phyloP scores from a whole-genome alignment of 2,888 invertebrate species.

The Chaetoderma sp. region DNA sequence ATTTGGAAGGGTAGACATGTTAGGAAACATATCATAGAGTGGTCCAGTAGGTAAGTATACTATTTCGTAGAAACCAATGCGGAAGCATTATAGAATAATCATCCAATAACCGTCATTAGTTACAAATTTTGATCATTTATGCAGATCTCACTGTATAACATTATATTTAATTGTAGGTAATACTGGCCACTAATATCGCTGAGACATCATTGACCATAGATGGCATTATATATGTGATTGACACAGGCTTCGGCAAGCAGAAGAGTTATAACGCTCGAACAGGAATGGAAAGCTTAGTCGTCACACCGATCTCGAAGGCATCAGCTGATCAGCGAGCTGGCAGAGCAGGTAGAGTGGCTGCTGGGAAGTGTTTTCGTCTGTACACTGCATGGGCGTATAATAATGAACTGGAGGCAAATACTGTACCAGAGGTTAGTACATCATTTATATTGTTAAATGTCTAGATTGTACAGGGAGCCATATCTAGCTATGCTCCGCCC shows the following conservation, averaged over 20 bases:
- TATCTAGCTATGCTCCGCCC: no score
- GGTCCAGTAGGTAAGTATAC: no score
- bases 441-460: no score
- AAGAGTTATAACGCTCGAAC: slow-evolving; percentile 97
- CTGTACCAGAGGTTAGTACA: slow-evolving; percentile 84
- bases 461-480: no score
- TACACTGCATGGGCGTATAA: slow-evolving; percentile 99
- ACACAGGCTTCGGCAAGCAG: slow-evolving; percentile 99
- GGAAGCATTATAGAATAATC: no score
- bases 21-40: no score
- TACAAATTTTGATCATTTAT: no score
- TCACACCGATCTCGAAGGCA: slow-evolving; percentile 96
- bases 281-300: slow-evolving; percentile 98
- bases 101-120: no score
- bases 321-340: slow-evolving; percentile 98
- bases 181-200: slow-evolving; percentile 98
- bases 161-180: slow-evolving; percentile 81
- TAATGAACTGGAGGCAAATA: slow-evolving; percentile 97
- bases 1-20: no score
- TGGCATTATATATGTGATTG: slow-evolving; percentile 98
- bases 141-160: no score
- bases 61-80: no score
- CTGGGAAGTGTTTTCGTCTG: slow-evolving; percentile 95
- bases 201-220: slow-evolving; percentile 99
- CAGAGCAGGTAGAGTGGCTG: slow-evolving; percentile 91